A percentile compares a stretch with the other conserved stretches of the same genome.
Conservation (phyloP, 2,797 vertebrate species). For the Coccyzus lansbergi region DNA sequence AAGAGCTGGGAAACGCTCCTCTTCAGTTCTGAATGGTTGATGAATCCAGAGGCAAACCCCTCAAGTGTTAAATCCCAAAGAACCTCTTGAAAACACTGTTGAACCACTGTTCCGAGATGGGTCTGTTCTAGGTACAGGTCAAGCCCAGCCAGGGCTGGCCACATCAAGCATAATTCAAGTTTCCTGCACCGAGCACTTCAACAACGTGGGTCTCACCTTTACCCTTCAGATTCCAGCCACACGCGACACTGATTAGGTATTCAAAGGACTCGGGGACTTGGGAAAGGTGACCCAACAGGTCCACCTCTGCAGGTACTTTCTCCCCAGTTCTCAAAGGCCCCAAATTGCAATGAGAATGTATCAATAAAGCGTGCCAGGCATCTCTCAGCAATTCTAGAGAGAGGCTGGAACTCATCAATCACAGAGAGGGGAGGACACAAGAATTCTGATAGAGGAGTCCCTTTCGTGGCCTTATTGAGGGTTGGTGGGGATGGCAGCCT, state of each 20-base stretch:
- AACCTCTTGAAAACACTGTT: too few relatives aligned
- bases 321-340: background rate
- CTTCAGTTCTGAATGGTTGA: background rate
- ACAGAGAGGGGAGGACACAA: background rate
- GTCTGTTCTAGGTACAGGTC: background rate
- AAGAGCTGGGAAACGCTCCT: background rate
- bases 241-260: background rate
- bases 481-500: background rate
- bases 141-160: background rate
- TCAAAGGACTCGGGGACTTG: background rate
- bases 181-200: background rate
- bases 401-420: background rate
- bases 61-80: background rate
- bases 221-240: background rate
- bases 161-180: background rate
- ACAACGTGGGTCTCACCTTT: background rate
- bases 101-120: background rate
- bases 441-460: background rate
- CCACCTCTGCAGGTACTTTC: background rate
- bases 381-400: background rate
- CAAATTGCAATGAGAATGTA: rapidly evolving
- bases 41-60: background rate
- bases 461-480: background rate
- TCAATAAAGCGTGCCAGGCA: background rate
- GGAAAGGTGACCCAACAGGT: background rate